phyloP scores from a whole-genome alignment of 2,888 invertebrate genomes.

The Nomada ruficornis region DNA sequence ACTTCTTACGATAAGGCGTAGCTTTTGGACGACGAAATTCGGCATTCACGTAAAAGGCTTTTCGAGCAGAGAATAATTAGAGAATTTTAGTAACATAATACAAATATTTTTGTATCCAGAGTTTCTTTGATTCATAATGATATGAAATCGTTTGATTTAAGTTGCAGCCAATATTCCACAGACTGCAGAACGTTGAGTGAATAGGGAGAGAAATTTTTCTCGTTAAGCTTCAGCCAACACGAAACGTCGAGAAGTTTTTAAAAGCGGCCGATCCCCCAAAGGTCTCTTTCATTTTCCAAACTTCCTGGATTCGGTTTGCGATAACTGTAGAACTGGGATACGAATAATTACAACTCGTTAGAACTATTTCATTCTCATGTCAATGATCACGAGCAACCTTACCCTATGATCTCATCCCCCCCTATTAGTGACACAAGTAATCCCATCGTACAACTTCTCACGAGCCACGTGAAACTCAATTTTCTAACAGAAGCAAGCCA shows the following conservation, averaged over 20 bases:
- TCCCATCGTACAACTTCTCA: no score
- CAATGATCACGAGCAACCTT: not conserved
- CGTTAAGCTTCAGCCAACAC: slow-evolving; percentile 30
- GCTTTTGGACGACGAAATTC: not conserved
- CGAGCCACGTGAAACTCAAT: no score
- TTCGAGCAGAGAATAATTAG: not conserved
- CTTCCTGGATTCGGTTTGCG: slow-evolving; percentile 70
- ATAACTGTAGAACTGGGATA: slow-evolving; percentile 69
- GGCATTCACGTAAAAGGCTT: not conserved
- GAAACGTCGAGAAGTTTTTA: not conserved
- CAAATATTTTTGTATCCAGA: not conserved
- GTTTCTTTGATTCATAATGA: not conserved
- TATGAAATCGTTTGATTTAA: not conserved
- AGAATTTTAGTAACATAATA: not conserved
- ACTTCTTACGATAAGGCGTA: not conserved
- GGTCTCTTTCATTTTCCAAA: slow-evolving; percentile 65
- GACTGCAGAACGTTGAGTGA: slow-evolving; percentile 8
- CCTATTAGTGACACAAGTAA: no score
- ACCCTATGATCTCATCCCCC: no score
- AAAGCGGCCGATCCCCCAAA: slow-evolving; percentile 32
- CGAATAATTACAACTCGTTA: slow-evolving; percentile 78
- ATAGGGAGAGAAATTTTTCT: slow-evolving; percentile 31
- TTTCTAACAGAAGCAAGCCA: not conserved
- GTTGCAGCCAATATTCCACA: not conserved
- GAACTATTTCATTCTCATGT: slow-evolving; percentile 22